phyloP scores from a whole-genome alignment of 1,140 invertebrate genomes.

The Drosophila willistoni region DNA sequence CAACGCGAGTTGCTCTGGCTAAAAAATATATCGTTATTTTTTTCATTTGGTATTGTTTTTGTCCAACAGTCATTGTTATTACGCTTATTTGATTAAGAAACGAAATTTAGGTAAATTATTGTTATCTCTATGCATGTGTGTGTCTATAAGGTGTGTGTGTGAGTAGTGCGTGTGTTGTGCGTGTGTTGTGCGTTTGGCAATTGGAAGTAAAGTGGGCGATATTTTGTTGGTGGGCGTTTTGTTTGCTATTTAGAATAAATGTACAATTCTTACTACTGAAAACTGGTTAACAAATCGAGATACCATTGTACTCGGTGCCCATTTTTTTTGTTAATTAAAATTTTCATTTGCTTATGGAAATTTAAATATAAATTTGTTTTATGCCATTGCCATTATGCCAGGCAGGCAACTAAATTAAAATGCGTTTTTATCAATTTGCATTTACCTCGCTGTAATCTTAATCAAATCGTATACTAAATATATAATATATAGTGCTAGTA shows the following conservation, averaged over 20 bases:
- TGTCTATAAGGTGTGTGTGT: conserved; percentile 8
- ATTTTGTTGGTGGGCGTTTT: conserved; percentile 48
- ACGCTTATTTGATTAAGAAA: conserved; percentile 67
- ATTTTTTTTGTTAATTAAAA: neutral
- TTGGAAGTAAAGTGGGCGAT: conserved; percentile 47
- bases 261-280: conserved; percentile 39
- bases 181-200: conserved; percentile 4
- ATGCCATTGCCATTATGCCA: conserved; percentile 39
- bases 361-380: conserved; percentile 16
- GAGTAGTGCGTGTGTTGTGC: conserved; percentile 33
- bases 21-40: conserved; percentile 6
- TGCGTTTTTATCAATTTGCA: conserved; percentile 66
- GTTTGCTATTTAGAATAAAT: conserved; percentile 53
- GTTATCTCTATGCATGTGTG: conserved; percentile 41
- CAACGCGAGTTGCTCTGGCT: conserved; percentile 33
- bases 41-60: conserved; percentile 31
- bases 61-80: conserved; percentile 57
- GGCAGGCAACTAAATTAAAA: conserved; percentile 23
- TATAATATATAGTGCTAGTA: neutral
- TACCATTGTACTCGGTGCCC: neutral
- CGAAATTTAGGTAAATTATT: conserved; percentile 49
- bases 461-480: conserved; percentile 30
- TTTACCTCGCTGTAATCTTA: conserved; percentile 53
- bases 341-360: conserved; percentile 1
- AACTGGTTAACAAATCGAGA: conserved; percentile 47